Evolutionary conservation across 2,113 vertebrate species (phyloP).

Genomic region (Tamias sibiricus): DNA sequence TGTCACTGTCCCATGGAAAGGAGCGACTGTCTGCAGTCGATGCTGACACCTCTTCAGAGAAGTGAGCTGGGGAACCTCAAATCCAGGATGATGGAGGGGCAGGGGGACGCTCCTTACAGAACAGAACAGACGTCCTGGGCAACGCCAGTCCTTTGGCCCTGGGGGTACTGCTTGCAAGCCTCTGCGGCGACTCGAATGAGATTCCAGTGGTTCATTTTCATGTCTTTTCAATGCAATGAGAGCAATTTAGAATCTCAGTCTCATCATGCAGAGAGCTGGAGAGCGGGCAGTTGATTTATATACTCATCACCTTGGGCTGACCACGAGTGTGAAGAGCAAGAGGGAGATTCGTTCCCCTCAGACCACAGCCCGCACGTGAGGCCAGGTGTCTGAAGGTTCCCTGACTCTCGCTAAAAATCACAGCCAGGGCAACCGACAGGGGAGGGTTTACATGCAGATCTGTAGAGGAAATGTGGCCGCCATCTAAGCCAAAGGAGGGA

Average conservation of each 20-base stretch:
- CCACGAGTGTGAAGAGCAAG: background rate
- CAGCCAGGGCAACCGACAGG: background rate
- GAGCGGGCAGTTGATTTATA: conserved; percentile 19
- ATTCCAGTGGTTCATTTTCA: background rate
- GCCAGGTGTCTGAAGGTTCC: background rate
- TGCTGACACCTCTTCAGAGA: background rate
- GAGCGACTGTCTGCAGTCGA: background rate
- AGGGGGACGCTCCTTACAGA: background rate
- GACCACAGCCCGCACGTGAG: background rate
- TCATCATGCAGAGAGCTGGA: background rate
- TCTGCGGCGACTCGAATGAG: background rate
- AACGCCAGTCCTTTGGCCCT: background rate
- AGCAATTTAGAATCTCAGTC: conserved; percentile 31
- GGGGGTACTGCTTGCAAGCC: background rate
- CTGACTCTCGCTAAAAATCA: conserved; percentile 24
- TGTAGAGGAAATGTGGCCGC: background rate
- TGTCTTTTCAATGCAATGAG: background rate
- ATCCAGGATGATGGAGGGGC: background rate
- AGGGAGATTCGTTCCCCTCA: background rate
- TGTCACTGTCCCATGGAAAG: background rate
- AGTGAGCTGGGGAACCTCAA: background rate
- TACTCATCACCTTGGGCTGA: background rate
- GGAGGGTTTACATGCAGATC: background rate
- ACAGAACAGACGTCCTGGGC: background rate
- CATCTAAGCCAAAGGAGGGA: background rate